These are phyloP conservation scores for Coreoperca whiteheadi DNA, from an alignment of 2,113 vertebrate genomes.

Conservation along the genomic window DNA sequence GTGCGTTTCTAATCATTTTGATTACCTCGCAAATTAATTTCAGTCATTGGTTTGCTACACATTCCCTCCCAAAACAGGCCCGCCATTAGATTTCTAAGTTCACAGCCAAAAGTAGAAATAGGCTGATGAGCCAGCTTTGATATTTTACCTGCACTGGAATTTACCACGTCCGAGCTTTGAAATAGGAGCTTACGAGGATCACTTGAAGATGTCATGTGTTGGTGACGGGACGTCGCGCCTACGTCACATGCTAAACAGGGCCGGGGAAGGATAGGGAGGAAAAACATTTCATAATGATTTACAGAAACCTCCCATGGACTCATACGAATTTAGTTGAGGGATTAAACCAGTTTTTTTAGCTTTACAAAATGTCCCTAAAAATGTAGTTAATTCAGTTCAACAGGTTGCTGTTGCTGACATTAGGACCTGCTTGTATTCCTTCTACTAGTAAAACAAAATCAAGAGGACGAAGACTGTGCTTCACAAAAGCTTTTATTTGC, in stretches of 20 bases:
- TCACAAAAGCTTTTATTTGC: conserved; percentile 65
- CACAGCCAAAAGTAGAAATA: background rate
- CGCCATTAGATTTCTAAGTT: background rate
- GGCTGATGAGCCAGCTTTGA: background rate
- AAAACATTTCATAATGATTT: conserved; percentile 14
- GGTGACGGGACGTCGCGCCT: conserved; percentile 66
- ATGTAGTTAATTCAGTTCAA: background rate
- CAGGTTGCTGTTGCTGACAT: background rate
- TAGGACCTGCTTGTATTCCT: background rate
- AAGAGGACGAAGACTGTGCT: background rate
- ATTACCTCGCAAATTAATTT: background rate
- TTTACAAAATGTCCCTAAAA: background rate
- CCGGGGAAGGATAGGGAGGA: conserved; percentile 16
- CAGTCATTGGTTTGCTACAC: background rate
- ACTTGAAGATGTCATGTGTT: conserved; percentile 65
- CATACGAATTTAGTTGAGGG: background rate
- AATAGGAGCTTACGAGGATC: conserved; percentile 8
- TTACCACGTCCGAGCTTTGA: background rate
- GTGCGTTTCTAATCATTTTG: background rate
- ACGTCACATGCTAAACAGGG: conserved; percentile 73
- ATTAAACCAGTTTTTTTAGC: background rate
- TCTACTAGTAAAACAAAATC: background rate
- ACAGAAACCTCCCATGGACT: background rate
- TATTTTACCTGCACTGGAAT: background rate
- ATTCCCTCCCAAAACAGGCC: fast-evolving